phyloP scores from a whole-genome alignment of 2,888 invertebrate genomes.

The Trimorus sp. region DNA sequence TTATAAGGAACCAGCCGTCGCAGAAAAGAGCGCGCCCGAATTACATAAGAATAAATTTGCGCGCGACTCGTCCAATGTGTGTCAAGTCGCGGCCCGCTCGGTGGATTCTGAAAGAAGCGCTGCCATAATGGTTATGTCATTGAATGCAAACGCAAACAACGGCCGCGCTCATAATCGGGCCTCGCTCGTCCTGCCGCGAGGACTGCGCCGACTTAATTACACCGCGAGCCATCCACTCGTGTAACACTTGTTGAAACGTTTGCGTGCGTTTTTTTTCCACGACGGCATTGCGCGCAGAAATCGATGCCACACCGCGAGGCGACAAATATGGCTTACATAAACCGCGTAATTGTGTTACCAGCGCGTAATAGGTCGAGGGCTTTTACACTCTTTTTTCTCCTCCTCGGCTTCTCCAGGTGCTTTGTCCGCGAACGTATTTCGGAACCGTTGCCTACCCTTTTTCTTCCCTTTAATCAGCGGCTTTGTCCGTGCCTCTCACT shows the following conservation, averaged over 20 bases:
- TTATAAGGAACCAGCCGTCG: slow-evolving; percentile 63
- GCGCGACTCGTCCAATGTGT: slow-evolving; percentile 52
- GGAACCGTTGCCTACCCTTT: no score
- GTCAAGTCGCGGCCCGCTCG: slow-evolving; percentile 55
- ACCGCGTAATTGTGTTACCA: slow-evolving; percentile 25
- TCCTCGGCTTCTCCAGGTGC: neutral
- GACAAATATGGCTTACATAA: slow-evolving; percentile 35
- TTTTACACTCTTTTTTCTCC: slow-evolving; percentile 4
- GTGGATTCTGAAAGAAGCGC: slow-evolving; percentile 47
- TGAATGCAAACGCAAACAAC: slow-evolving; percentile 42
- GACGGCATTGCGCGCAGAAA: slow-evolving; percentile 13
- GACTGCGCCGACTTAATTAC: slow-evolving; percentile 36
- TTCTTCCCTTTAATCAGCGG: no score
- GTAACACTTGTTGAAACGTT: slow-evolving; percentile 29
- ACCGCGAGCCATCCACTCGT: slow-evolving; percentile 14
- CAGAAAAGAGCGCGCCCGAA: slow-evolving; percentile 56
- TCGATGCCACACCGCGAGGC: slow-evolving; percentile 13
- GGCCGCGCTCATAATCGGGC: slow-evolving; percentile 35
- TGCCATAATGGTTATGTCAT: slow-evolving; percentile 52
- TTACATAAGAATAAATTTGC: slow-evolving; percentile 65
- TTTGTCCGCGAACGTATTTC: no score
- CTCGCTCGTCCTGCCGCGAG: slow-evolving; percentile 8
- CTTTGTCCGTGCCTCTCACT: no score
- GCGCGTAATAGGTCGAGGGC: slow-evolving; percentile 1
- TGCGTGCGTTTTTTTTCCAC: slow-evolving; percentile 4